Conservation (phyloP, 2,113 vertebrate species). For the Athene noctua region DNA sequence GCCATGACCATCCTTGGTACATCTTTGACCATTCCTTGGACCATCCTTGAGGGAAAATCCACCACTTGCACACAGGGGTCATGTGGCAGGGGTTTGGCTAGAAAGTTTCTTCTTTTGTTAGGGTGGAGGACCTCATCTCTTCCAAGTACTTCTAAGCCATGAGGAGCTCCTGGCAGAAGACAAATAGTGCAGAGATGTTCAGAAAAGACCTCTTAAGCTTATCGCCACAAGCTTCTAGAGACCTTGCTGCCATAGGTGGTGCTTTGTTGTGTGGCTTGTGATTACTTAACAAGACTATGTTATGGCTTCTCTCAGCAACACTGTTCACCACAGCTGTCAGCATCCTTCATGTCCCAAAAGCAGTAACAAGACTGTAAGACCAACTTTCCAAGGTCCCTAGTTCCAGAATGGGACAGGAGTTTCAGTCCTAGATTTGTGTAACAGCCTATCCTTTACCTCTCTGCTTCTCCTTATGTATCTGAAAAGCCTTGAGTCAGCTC, state of each 20-base stretch:
- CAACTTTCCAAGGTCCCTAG: not conserved
- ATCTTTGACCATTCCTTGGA: not conserved
- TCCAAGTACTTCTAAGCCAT: not conserved
- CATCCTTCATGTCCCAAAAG: not conserved
- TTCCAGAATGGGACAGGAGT: not conserved
- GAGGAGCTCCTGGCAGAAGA: not conserved
- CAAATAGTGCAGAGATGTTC: not conserved
- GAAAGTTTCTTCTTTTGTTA: not conserved
- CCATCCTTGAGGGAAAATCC: no score
- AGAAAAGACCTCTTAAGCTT: not conserved
- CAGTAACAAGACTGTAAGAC: not conserved
- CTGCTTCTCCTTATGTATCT: not conserved
- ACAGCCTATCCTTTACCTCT: not conserved
- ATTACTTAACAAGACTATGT: not conserved
- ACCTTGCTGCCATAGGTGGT: not conserved
- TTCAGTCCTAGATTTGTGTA: not conserved
- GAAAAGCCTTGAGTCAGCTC: not conserved
- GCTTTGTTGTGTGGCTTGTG: not conserved
- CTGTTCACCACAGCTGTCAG: not conserved
- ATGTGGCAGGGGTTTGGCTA: accelerated
- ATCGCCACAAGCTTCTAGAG: not conserved
- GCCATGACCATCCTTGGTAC: not conserved
- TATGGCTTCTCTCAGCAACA: not conserved
- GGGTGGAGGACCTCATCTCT: not conserved
- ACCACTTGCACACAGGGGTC: accelerated